Evolutionary conservation across 2,888 invertebrate species (phyloP).

Genomic region (Drosophila antonietae): DNA sequence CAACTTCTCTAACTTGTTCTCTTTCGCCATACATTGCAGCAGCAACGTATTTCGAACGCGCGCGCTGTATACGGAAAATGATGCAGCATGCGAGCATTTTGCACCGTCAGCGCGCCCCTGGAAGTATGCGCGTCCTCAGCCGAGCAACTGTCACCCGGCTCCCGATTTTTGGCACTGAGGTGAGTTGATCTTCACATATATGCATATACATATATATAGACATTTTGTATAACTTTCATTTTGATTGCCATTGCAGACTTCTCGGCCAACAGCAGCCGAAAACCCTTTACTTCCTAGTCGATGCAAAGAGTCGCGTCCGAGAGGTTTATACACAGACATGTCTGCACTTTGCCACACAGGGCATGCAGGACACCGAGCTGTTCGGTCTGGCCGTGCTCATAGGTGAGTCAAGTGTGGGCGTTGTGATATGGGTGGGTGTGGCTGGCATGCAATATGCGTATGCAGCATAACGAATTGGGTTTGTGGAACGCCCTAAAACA

Average conservation of each 20-base stretch:
- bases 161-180: constrained; percentile 87
- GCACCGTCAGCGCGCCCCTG: constrained; percentile 92
- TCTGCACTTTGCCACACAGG: constrained; percentile 91
- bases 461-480: constrained; percentile 38
- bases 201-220: background rate
- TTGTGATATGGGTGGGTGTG: background rate
- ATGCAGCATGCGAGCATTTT: constrained; percentile 89
- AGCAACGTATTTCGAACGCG: constrained; percentile 85
- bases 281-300: constrained; percentile 86
- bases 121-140: constrained; percentile 90
- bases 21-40: constrained; percentile 46
- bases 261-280: constrained; percentile 85
- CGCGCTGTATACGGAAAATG: constrained; percentile 85
- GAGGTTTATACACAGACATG: constrained; percentile 93
- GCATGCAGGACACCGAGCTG: constrained; percentile 92
- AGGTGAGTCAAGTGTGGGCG: constrained; percentile 86
- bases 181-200: constrained; percentile 46
- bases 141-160: constrained; percentile 86
- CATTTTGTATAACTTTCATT: background rate
- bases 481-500: constrained; percentile 40
- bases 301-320: constrained; percentile 92
- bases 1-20: background rate
- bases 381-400: constrained; percentile 92
- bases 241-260: constrained; percentile 69
- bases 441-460: constrained; percentile 8